Evolutionary conservation across 2,797 vertebrate species (phyloP).

Genomic region (Galago senegalensis): DNA sequence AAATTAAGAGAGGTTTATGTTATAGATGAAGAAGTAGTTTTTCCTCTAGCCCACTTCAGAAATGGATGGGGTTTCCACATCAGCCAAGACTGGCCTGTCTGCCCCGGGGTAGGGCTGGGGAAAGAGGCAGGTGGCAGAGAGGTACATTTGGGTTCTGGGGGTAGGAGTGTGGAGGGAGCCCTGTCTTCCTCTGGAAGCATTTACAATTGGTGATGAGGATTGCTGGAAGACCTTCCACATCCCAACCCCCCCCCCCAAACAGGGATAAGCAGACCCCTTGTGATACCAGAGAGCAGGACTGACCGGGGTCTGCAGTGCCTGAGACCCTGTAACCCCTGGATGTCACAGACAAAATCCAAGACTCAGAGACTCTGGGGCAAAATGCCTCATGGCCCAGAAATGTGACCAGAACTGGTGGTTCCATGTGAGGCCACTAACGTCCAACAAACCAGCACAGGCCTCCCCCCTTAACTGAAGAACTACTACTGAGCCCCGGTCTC

Average conservation of each 20-base stretch:
- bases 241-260: background rate
- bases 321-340: background rate
- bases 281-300: background rate
- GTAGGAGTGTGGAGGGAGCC: background rate
- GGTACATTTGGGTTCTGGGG: background rate
- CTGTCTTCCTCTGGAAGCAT: background rate
- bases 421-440: background rate
- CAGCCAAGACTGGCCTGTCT: background rate
- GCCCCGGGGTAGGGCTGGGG: background rate
- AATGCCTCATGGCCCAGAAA: background rate
- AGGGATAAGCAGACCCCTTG: background rate
- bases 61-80: background rate
- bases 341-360: background rate
- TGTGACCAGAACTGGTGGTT: background rate
- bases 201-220: background rate
- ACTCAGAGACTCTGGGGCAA: background rate
- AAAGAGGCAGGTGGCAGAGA: background rate
- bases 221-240: background rate
- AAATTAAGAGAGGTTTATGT: background rate
- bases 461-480: background rate
- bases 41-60: background rate
- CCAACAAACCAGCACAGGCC: background rate
- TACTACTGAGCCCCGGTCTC: background rate
- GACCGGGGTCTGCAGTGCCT: background rate
- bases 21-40: slow-evolving; percentile 36